phyloP scores from a whole-genome alignment of 1,140 invertebrate genomes.

The Bombus terrestris region DNA sequence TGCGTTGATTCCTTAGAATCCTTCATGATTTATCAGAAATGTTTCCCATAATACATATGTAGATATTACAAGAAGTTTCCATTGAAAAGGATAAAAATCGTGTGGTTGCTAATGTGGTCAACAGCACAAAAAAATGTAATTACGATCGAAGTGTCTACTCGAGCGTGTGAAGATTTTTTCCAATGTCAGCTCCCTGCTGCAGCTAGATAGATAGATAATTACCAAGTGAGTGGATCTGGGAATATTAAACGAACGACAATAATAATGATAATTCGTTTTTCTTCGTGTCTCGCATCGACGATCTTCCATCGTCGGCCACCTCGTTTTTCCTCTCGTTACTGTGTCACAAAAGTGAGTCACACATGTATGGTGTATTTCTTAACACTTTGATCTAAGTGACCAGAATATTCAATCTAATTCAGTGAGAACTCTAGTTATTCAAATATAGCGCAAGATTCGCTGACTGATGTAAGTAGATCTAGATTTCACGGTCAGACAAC shows the following conservation, averaged over 20 bases:
- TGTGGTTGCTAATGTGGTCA: not conserved
- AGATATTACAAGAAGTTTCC: not conserved
- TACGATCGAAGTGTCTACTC: not conserved
- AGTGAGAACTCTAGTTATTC: too few relatives aligned
- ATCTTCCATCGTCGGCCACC: conserved; percentile 21
- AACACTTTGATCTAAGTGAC: conserved; percentile 5
- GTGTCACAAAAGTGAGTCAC: conserved; percentile 35
- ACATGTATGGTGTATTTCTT: not conserved
- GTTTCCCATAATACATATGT: not conserved
- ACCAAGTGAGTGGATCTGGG: conserved; percentile 1
- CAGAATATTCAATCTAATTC: conserved; percentile 1
- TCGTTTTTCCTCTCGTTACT: conserved; percentile 48
- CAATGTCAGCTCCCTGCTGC: not conserved
- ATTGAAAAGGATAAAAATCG: conserved; percentile 18
- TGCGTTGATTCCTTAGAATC: not conserved
- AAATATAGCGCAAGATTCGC: too few relatives aligned
- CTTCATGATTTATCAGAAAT: not conserved
- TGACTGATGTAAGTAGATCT: too few relatives aligned
- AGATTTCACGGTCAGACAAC: too few relatives aligned
- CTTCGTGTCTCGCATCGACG: conserved; percentile 53
- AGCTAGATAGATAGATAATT: not conserved
- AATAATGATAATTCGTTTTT: conserved; percentile 16
- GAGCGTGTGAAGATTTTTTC: conserved; percentile 31
- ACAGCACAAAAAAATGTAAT: not conserved
- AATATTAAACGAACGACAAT: not conserved